These are phyloP conservation scores for Thalassaphorura encarpata DNA, from an alignment of 1,140 invertebrate genomes.

Conservation along the genomic window DNA sequence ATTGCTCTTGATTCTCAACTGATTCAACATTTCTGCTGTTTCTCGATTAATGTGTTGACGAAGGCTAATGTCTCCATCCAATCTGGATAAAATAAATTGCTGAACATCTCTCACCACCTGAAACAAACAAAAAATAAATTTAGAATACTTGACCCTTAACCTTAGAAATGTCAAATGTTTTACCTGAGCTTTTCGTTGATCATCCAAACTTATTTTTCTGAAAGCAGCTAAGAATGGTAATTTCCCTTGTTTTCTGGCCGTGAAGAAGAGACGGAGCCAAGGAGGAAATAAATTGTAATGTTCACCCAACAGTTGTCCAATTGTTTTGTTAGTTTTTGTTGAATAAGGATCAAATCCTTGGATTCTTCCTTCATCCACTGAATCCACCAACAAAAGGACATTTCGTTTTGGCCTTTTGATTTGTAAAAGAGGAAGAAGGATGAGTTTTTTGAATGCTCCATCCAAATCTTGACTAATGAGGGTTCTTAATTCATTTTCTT, in stretches of 20 bases:
- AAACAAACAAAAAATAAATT: not conserved
- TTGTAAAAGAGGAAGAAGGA: slow-evolving; percentile 76
- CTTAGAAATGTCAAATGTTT: slow-evolving; percentile 29
- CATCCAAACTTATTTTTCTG: slow-evolving; percentile 82
- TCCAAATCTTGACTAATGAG: slow-evolving; percentile 60
- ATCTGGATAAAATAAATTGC: slow-evolving; percentile 80
- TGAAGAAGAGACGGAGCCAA: slow-evolving; percentile 84
- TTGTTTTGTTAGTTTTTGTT: not conserved
- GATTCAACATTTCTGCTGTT: slow-evolving; percentile 88
- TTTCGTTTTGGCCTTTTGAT: slow-evolving; percentile 68
- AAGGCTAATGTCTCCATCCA: slow-evolving; percentile 72
- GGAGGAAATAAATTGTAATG: slow-evolving; percentile 87
- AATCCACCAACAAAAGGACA: slow-evolving; percentile 77
- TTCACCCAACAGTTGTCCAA: slow-evolving; percentile 52
- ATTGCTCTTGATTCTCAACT: slow-evolving; percentile 91
- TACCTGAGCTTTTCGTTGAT: slow-evolving; percentile 76
- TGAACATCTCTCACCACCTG: slow-evolving; percentile 71
- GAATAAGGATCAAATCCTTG: slow-evolving; percentile 32
- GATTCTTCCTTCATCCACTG: slow-evolving; percentile 87
- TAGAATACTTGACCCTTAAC: not conserved
- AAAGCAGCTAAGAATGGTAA: slow-evolving; percentile 88
- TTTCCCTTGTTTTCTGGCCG: slow-evolving; percentile 70
- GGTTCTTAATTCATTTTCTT: slow-evolving; percentile 49
- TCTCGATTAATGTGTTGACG: slow-evolving; percentile 68
- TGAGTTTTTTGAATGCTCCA: slow-evolving; percentile 76